A percentile compares a stretch with the other conserved stretches of the same genome.
Evolutionary conservation across 2,113 vertebrate genomes (phyloP).

Genomic region (Zosterops lateralis): DNA sequence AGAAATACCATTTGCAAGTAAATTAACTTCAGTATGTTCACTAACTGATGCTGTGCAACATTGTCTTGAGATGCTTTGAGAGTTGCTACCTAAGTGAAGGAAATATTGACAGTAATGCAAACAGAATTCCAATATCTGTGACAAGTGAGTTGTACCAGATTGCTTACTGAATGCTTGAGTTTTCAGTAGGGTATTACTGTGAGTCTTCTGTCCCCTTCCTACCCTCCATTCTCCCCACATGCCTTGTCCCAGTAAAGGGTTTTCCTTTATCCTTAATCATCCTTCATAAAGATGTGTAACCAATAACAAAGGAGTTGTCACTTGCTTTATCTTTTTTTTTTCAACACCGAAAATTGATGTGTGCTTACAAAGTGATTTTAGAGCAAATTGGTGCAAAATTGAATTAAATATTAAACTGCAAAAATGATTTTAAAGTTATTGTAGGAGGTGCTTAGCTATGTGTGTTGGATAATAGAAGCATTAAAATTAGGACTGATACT

Average conservation of each 20-base stretch:
- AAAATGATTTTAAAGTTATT: background rate
- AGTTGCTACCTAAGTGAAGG: background rate
- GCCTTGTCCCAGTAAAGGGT: fast-evolving
- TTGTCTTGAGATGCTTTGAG: background rate
- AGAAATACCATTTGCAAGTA: constrained; percentile 28
- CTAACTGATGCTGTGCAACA: background rate
- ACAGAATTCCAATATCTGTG: background rate
- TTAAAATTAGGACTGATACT: background rate
- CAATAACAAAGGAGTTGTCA: background rate
- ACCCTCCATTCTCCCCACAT: fast-evolving
- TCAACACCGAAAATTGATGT: background rate
- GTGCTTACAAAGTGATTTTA: background rate
- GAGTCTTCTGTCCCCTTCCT: background rate
- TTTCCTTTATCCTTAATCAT: background rate
- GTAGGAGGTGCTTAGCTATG: background rate
- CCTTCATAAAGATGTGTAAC: background rate
- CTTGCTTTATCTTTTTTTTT: background rate
- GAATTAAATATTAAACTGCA: background rate
- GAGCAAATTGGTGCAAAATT: background rate
- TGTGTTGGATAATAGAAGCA: background rate
- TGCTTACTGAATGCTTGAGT: background rate
- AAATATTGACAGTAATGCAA: constrained; percentile 6
- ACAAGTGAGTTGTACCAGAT: background rate
- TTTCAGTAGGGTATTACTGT: background rate
- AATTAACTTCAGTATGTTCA: background rate